Base-by-base conservation (phyloP, 30 jellyfish, hydroid and myxozoan genomes). In the Chironex yamaguchii region DNA sequence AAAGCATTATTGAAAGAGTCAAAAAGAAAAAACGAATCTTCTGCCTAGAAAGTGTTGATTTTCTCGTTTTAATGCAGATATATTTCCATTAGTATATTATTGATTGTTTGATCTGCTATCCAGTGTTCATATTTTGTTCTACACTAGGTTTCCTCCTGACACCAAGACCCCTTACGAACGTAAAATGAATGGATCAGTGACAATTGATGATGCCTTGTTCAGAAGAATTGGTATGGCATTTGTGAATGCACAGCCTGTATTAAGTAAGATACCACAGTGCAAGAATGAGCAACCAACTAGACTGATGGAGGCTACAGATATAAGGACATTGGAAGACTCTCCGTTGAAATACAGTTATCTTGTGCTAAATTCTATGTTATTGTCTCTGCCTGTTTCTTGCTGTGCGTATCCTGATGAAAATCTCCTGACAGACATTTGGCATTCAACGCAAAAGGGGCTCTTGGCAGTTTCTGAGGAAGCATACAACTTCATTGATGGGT, bases 351-450 rank as follows among this genome's bases (percentile, higher is more conserved):
- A 86, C 67, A 89, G 88, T 17, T 91, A 91, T 80, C 25, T 72
- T 6, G 73, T 81, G 21, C 34, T 67, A 42, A 92, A 96, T 76
- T 79, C 92, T 1, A 84, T 85, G n/a, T 96, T 74, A 51, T 36
- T 96, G 23, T 81, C 88, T 22, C 13, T 93, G 30, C 97, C 82
- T 33, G 13, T 96, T 4, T 82, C 98, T 0, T 96, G 99, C 76
- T 90, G 97, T 69, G 96, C 89, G 17, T 88, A 54, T 33, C 99
- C 99, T 48, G 64, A 74, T 6, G 94, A 84, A 51, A 27, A 65
- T 29, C 90, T 52, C 50, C 96, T 96, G 24, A 80, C 74, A 3
- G 51, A 84, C 12, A 74, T 83, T 2, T 96, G 98, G 98, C 94
- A 81, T 34, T 96, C 89, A 1, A 88, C 85, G 52, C 77, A 73